These are phyloP conservation scores for Plotosus lineatus DNA, from an alignment of 2,113 vertebrate genomes.

Conservation along the genomic window DNA sequence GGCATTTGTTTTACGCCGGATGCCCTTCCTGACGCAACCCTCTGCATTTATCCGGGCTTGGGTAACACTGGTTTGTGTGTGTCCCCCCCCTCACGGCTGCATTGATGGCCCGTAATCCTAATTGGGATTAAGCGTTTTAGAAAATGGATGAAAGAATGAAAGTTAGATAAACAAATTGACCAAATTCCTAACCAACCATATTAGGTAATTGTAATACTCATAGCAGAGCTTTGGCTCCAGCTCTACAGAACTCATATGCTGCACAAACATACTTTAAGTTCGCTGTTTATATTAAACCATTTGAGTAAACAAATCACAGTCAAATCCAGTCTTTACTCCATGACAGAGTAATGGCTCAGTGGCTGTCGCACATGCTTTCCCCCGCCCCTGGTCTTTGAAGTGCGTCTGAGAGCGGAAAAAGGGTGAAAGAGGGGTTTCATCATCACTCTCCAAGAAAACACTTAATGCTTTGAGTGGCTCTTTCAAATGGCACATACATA, in stretches of 20 bases:
- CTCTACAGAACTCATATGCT: background rate
- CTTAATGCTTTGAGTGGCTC: slow-evolving; percentile 41
- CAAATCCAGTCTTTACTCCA: background rate
- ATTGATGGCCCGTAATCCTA: too few species aligned
- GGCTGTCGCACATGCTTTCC: slow-evolving; percentile 16
- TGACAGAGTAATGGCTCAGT: slow-evolving; percentile 31
- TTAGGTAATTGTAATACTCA: too few species aligned
- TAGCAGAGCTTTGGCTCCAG: background rate
- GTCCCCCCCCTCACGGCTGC: too few species aligned
- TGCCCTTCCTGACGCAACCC: too few species aligned
- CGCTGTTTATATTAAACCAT: slow-evolving; percentile 14
- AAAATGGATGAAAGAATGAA: too few species aligned
- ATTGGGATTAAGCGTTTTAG: too few species aligned
- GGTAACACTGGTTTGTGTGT: too few species aligned
- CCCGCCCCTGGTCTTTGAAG: slow-evolving; percentile 44
- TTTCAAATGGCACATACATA: slow-evolving; percentile 28
- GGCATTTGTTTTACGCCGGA: too few species aligned
- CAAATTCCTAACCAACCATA: background rate
- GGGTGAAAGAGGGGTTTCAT: slow-evolving; percentile 50
- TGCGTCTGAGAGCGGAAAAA: slow-evolving; percentile 40
- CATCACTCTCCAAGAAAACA: slow-evolving; percentile 37
- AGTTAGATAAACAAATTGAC: background rate
- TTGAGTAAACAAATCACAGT: slow-evolving; percentile 27
- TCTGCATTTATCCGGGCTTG: too few species aligned
- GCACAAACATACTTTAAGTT: background rate